These are phyloP conservation scores for Cryptoprocta ferox DNA, from an alignment of 2,797 vertebrate species.

Conservation along the genomic window DNA sequence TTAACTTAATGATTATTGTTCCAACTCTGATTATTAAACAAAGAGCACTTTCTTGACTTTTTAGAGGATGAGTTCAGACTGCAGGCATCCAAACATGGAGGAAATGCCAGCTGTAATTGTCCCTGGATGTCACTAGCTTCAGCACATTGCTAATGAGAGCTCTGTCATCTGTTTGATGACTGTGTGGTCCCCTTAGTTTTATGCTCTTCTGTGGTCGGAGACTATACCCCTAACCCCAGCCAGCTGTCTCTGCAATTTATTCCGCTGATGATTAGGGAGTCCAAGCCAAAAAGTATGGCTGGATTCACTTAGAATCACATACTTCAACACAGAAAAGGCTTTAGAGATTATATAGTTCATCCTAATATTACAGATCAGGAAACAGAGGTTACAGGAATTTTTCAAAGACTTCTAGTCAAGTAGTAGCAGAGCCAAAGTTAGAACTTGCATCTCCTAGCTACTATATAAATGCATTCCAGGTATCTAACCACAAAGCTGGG, in stretches of 20 bases:
- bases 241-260: conserved; percentile 55
- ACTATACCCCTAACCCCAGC: background rate
- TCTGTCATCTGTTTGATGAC: background rate
- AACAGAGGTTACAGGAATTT: background rate
- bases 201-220: conserved; percentile 6
- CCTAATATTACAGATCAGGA: background rate
- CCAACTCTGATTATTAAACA: conserved; percentile 15
- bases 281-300: background rate
- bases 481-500: background rate
- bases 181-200: background rate
- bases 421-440: background rate
- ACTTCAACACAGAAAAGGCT: background rate
- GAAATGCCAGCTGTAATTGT: background rate
- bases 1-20: background rate
- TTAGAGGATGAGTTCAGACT: background rate
- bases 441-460: background rate
- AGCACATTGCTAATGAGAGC: conserved; percentile 8
- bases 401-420: background rate
- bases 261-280: background rate
- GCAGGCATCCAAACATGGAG: background rate
- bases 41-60: background rate
- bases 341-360: background rate
- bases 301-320: background rate
- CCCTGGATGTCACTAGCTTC: background rate
- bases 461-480: background rate